phyloP scores from a whole-genome alignment of 2,113 vertebrate genomes.

The Prochilodus magdalenae region DNA sequence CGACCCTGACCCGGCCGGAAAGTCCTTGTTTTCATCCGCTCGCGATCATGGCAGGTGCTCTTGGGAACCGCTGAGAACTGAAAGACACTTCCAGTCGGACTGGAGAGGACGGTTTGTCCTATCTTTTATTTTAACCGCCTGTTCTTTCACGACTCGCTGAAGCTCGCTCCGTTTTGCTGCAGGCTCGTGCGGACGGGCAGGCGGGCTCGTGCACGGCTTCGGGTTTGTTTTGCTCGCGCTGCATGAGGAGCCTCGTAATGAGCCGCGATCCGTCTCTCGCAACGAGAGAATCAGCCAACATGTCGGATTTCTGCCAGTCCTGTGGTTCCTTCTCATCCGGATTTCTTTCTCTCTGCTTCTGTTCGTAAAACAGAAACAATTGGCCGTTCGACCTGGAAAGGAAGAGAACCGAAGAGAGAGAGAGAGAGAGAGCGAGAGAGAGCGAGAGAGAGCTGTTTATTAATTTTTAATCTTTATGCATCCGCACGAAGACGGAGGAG shows the following conservation, averaged over 20 bases:
- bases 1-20: no score
- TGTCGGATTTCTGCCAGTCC: slow-evolving; percentile 21
- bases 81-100: no score
- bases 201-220: no score
- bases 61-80: no score
- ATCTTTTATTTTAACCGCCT: no score
- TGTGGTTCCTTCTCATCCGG: slow-evolving; percentile 10
- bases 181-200: no score
- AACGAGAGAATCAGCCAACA: not conserved
- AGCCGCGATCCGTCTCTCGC: not conserved
- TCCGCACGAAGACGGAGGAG: slow-evolving; percentile 75
- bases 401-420: no score
- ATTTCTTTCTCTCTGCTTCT: not conserved
- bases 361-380: not conserved
- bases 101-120: no score
- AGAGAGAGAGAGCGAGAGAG: not conserved
- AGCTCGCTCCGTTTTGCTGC: no score
- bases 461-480: slow-evolving; percentile 80
- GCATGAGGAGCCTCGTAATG: not conserved
- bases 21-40: no score
- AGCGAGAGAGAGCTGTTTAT: slow-evolving; percentile 66
- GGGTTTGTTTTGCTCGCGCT: not conserved
- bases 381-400: not conserved
- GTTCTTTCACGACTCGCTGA: no score
- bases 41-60: not conserved